Percentiles rank a stretch among this genome's conserved stretches.
phyloP scores from a whole-genome alignment of 2,888 invertebrate genomes.

The Apamea monoglypha region DNA sequence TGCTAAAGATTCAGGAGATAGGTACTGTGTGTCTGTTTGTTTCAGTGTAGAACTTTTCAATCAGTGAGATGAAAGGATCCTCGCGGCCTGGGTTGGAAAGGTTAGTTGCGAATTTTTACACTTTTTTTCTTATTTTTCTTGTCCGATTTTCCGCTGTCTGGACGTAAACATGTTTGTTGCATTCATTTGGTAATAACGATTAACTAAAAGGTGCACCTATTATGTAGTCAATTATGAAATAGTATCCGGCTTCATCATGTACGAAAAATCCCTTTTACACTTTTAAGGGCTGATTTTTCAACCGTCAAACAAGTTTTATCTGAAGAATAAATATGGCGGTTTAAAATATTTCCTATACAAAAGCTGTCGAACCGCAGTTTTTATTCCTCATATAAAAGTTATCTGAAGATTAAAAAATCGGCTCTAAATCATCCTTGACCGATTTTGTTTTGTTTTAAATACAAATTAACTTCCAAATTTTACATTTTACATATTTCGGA shows the following conservation, averaged over 20 bases:
- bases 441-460: background rate
- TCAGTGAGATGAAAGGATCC: constrained; percentile 58
- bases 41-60: constrained; percentile 54
- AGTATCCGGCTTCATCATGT: background rate
- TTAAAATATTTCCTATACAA: background rate
- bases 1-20: constrained; percentile 50
- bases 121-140: constrained; percentile 29
- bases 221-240: background rate
- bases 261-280: background rate
- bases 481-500: background rate
- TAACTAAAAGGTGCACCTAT: background rate
- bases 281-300: background rate
- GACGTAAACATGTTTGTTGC: constrained; percentile 10
- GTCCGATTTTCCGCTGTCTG: constrained; percentile 3
- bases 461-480: background rate
- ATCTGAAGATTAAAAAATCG: too few relatives aligned
- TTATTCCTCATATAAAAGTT: too few relatives aligned
- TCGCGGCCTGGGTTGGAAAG: constrained; percentile 20
- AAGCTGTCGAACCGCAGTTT: too few relatives aligned
- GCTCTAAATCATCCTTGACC: background rate
- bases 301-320: background rate
- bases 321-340: background rate
- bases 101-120: constrained; percentile 30
- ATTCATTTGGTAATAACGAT: constrained; percentile 1
- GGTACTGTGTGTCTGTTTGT: constrained; percentile 43